These are phyloP conservation scores for Drosophila anomalata DNA, from an alignment of 2,888 invertebrate species.

Conservation along the genomic window DNA sequence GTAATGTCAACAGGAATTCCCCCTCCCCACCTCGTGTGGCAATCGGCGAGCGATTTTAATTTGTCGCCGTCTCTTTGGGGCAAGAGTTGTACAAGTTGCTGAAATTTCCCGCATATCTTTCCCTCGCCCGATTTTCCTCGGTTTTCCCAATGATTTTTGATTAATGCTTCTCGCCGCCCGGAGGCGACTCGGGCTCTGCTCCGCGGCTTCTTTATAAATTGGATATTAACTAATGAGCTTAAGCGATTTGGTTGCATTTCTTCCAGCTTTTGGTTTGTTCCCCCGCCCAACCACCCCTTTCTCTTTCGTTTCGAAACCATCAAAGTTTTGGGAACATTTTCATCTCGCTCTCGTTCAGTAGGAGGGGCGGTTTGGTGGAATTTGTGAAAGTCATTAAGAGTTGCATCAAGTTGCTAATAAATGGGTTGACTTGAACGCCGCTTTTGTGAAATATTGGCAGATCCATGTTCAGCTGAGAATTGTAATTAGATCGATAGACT, in stretches of 20 bases:
- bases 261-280: conserved; percentile 1
- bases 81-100: conserved; percentile 73
- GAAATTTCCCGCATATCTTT: conserved; percentile 53
- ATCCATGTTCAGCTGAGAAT: neutral
- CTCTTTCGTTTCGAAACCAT: conserved; percentile 58
- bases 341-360: conserved; percentile 26
- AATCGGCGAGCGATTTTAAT: conserved; percentile 55
- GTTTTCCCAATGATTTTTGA: conserved; percentile 56
- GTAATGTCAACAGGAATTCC: conserved; percentile 45
- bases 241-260: conserved; percentile 61
- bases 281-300: conserved; percentile 2
- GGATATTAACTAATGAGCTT: conserved; percentile 79
- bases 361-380: conserved; percentile 45
- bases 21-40: conserved; percentile 25
- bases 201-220: conserved; percentile 64
- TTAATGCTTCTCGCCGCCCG: conserved; percentile 57
- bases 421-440: neutral
- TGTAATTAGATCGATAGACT: neutral
- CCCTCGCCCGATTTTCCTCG: conserved; percentile 5
- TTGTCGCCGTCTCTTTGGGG: conserved; percentile 54
- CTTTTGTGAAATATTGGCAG: too few species aligned
- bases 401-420: conserved; percentile 13
- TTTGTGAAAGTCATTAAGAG: conserved; percentile 54
- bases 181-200: conserved; percentile 29
- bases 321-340: conserved; percentile 17